Conservation (phyloP, 2,797 vertebrate genomes). For the Esox lucius region DNA sequence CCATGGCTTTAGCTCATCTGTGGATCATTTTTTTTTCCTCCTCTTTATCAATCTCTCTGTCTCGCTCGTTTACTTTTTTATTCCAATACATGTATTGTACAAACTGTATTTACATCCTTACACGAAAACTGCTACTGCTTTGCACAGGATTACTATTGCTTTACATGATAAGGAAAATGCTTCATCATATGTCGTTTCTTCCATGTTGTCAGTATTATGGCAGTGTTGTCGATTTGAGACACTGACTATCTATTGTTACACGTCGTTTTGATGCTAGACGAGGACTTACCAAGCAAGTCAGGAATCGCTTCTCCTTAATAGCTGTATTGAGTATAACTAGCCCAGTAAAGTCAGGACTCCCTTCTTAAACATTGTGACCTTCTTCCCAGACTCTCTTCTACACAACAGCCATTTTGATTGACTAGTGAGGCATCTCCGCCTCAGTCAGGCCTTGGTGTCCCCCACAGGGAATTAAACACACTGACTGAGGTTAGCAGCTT, state of each 20-base stretch:
- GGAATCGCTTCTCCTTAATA: background rate
- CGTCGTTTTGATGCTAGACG: background rate
- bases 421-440: background rate
- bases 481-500: background rate
- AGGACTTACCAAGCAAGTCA: background rate
- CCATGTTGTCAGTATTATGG: background rate
- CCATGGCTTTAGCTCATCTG: slow-evolving; percentile 76
- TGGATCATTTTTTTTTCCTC: slow-evolving; percentile 40
- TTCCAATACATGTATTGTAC: slow-evolving; percentile 29
- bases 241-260: background rate
- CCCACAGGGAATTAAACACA: background rate
- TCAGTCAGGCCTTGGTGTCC: background rate
- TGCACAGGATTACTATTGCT: background rate
- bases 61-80: slow-evolving; percentile 46
- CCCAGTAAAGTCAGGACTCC: background rate
- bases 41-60: background rate
- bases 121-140: slow-evolving; percentile 3
- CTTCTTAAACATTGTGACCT: background rate
- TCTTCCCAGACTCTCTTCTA: background rate
- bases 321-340: too few species aligned
- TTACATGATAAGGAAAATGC: background rate
- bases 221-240: background rate
- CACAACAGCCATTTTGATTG: background rate
- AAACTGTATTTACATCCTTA: slow-evolving; percentile 50
- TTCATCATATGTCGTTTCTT: background rate